These are phyloP conservation scores for Aleiodes sp. DNA, from an alignment of 1,140 invertebrate species.

Conservation along the genomic window DNA sequence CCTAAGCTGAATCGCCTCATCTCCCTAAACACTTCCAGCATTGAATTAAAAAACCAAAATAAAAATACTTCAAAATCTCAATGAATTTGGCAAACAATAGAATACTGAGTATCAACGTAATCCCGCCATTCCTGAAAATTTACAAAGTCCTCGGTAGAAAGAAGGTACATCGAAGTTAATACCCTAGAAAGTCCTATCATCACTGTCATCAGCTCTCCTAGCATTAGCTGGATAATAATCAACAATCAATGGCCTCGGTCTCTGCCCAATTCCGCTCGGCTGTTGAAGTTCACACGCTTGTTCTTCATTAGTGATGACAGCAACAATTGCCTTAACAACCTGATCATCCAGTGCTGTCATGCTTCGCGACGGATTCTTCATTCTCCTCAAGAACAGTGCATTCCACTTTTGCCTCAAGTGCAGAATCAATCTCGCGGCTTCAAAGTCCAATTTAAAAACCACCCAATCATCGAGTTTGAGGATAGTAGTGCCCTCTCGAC, in stretches of 20 bases:
- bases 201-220: slow-evolving; percentile 53
- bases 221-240: slow-evolving; percentile 66
- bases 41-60: too few species aligned
- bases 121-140: too few species aligned
- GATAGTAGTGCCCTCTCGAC: slow-evolving; percentile 70
- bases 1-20: too few species aligned
- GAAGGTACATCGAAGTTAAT: too few species aligned
- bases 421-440: slow-evolving; percentile 74
- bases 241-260: slow-evolving; percentile 74
- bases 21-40: too few species aligned
- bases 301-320: slow-evolving; percentile 78
- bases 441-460: slow-evolving; percentile 76
- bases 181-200: neutral
- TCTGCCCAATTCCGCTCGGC: slow-evolving; percentile 80
- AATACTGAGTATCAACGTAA: too few species aligned
- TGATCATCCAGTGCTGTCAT: slow-evolving; percentile 76
- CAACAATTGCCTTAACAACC: slow-evolving; percentile 74
- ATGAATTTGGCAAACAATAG: too few species aligned
- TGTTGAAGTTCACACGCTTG: slow-evolving; percentile 76
- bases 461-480: slow-evolving; percentile 84
- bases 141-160: too few species aligned
- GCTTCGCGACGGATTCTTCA: slow-evolving; percentile 76
- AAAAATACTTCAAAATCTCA: too few species aligned
- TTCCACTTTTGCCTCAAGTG: slow-evolving; percentile 83
- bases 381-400: slow-evolving; percentile 76